These are phyloP conservation scores for Rhynchonycteris naso DNA, from an alignment of 2,797 vertebrate species.

Conservation along the genomic window DNA sequence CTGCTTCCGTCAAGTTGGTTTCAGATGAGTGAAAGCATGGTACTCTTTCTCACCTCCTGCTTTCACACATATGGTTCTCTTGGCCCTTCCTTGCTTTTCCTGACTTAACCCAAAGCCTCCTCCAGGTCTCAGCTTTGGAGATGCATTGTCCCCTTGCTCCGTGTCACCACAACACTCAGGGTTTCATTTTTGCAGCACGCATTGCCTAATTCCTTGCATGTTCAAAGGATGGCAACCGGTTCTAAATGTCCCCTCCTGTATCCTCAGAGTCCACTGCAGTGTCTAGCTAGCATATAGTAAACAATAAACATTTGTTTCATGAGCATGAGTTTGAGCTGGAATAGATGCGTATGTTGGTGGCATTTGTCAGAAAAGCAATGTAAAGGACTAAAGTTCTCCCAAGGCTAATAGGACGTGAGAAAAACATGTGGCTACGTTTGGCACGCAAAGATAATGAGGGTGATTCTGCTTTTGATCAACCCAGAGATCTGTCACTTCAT, in stretches of 20 bases:
- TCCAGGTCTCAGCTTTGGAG: not conserved
- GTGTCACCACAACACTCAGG: rapidly evolving
- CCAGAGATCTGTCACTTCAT: not conserved
- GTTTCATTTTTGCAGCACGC: not conserved
- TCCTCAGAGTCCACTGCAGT: not conserved
- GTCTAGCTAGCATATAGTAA: not conserved
- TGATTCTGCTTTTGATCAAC: not conserved
- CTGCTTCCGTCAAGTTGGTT: not conserved
- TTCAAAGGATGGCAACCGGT: not conserved
- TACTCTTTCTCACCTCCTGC: not conserved
- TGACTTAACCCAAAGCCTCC: not conserved
- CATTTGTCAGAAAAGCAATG: not conserved
- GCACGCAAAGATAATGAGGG: not conserved
- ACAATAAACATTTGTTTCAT: not conserved
- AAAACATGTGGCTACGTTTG: constrained; percentile 28
- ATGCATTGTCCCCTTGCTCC: not conserved
- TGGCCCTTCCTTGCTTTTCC: not conserved
- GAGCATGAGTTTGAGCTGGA: not conserved
- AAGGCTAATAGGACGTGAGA: not conserved
- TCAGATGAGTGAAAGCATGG: not conserved
- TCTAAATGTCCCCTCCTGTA: not conserved
- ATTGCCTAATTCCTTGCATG: not conserved
- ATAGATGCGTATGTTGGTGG: not conserved
- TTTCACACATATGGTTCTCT: not conserved
- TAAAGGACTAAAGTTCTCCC: not conserved